Conservation (phyloP, 2,113 vertebrate genomes). For the Rutilus rutilus region DNA sequence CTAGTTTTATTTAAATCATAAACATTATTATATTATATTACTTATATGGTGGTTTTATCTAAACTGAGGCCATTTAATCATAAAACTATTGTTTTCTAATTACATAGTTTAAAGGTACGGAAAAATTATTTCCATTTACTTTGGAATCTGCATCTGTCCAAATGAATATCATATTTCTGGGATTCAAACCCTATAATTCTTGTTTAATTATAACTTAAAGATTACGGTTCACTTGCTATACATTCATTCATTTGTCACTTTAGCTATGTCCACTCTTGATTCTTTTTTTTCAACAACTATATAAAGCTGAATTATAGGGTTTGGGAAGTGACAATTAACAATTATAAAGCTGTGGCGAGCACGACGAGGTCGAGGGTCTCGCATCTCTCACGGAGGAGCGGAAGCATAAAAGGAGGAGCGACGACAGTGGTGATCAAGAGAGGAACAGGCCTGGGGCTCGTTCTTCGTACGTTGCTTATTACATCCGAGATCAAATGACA, state of each 20-base stretch:
- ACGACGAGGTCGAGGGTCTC: too few relatives aligned
- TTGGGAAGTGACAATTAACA: background rate
- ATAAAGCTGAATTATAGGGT: slow-evolving; percentile 4
- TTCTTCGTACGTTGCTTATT: too few relatives aligned
- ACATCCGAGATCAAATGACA: too few relatives aligned
- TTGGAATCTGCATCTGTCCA: background rate
- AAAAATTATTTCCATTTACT: background rate
- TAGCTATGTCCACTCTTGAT: background rate
- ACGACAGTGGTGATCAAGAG: too few relatives aligned
- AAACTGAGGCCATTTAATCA: background rate
- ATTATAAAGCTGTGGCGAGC: too few relatives aligned
- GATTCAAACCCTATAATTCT: slow-evolving; percentile 14
- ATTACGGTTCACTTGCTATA: background rate
- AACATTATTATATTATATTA: background rate
- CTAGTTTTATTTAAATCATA: background rate
- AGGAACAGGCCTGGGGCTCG: too few relatives aligned
- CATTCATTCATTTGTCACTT: background rate
- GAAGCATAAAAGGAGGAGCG: too few relatives aligned
- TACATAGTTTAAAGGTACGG: background rate
- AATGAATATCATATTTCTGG: background rate
- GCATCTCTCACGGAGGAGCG: too few relatives aligned
- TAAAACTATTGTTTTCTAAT: slow-evolving; percentile 12
- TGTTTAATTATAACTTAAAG: slow-evolving; percentile 8
- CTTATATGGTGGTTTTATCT: background rate
- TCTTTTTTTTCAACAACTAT: background rate